phyloP scores from a whole-genome alignment of 2,113 vertebrate species.

The Scytalopus superciliaris region DNA sequence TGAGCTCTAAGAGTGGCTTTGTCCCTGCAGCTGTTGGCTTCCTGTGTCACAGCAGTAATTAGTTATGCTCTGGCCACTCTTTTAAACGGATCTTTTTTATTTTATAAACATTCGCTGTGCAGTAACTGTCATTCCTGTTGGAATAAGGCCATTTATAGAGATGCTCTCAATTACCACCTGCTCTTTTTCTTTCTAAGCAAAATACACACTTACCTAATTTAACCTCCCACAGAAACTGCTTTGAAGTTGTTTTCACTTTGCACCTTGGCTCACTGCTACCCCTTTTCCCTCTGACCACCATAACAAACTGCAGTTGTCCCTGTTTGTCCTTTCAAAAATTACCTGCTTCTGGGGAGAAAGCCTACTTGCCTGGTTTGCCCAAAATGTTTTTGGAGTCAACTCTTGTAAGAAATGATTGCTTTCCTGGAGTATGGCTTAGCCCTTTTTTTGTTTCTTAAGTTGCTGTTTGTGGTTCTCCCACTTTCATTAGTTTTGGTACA shows the following conservation, averaged over 20 bases:
- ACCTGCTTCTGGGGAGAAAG: not conserved
- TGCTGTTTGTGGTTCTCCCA: not conserved
- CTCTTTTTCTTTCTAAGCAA: constrained; percentile 48
- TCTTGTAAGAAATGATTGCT: not conserved
- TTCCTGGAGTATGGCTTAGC: not conserved
- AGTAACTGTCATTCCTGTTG: constrained; percentile 27
- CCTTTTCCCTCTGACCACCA: not conserved
- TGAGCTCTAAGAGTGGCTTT: not conserved
- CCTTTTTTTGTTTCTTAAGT: not conserved
- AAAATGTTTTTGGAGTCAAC: not conserved
- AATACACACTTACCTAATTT: constrained; percentile 52
- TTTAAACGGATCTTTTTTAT: constrained; percentile 18
- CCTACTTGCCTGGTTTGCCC: not conserved
- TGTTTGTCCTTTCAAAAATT: constrained; percentile 3
- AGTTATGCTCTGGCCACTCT: not conserved
- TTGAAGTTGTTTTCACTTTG: not conserved
- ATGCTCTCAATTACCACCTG: constrained; percentile 60
- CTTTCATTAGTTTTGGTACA: not conserved
- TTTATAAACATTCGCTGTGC: constrained; percentile 35
- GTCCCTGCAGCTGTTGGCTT: constrained; percentile 23
- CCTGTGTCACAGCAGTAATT: not conserved
- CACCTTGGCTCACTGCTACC: not conserved
- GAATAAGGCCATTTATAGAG: constrained; percentile 52
- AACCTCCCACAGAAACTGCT: constrained; percentile 38
- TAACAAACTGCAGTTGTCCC: not conserved